Evolutionary conservation across 2,888 invertebrate genomes (phyloP).

Genomic region (Carpatolechia fugitivella): DNA sequence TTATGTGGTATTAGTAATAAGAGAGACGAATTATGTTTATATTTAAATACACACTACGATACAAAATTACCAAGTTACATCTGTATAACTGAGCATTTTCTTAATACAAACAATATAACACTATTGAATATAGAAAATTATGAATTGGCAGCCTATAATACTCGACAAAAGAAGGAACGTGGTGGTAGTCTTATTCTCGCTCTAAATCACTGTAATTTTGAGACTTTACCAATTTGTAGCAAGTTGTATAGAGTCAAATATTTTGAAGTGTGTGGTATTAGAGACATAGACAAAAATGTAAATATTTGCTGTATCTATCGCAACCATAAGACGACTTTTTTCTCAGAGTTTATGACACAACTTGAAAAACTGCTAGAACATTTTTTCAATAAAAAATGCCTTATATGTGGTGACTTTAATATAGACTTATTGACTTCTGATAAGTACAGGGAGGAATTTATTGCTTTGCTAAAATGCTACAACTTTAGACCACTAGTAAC

Average conservation of each 20-base stretch:
- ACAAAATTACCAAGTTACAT: too few relatives aligned
- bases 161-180: neutral
- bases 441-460: neutral
- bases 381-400: neutral
- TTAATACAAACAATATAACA: too few relatives aligned
- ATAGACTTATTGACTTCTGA: neutral
- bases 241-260: neutral
- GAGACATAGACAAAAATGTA: neutral
- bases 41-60: too few relatives aligned
- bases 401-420: neutral
- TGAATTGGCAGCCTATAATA: neutral
- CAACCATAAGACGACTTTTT: neutral
- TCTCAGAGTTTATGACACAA: neutral
- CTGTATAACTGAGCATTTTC: too few relatives aligned
- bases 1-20: too few relatives aligned
- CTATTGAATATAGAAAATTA: neutral
- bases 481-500: neutral
- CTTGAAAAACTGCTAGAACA: neutral
- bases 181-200: neutral
- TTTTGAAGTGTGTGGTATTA: neutral
- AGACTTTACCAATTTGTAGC: neutral
- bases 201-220: neutral
- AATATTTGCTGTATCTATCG: neutral
- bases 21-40: too few relatives aligned
- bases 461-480: neutral